Evolutionary conservation across 2,113 vertebrate species (phyloP).

Genomic region (Saccopteryx bilineata): DNA sequence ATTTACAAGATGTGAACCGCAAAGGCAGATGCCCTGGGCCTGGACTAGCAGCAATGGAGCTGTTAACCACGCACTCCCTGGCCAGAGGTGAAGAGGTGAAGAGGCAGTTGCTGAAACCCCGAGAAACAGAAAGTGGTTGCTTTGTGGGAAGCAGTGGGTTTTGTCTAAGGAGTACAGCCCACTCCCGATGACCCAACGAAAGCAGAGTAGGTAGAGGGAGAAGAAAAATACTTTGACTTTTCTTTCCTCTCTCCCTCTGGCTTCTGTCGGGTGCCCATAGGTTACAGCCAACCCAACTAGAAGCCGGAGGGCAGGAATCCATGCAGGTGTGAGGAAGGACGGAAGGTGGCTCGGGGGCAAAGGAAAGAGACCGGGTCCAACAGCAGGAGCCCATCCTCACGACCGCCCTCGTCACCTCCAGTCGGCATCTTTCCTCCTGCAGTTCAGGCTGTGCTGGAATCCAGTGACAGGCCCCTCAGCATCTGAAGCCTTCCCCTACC

Average conservation of each 20-base stretch:
- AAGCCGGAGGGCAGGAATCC: not conserved
- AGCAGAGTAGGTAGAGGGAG: not conserved
- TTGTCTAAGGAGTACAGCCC: not conserved
- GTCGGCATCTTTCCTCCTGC: not conserved
- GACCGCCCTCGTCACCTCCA: not conserved
- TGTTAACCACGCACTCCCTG: not conserved
- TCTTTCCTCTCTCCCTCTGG: not conserved
- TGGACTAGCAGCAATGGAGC: too few species aligned
- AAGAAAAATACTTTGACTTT: not conserved
- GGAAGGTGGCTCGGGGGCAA: not conserved
- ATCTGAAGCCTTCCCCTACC: not conserved
- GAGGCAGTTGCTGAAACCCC: not conserved
- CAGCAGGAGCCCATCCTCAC: not conserved
- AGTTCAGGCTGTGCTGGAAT: not conserved
- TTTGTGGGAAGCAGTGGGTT: not conserved
- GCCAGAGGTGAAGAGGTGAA: not conserved
- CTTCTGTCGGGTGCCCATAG: not conserved
- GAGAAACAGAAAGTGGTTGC: rapidly evolving
- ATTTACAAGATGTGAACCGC: not conserved
- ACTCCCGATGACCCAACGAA: too few species aligned
- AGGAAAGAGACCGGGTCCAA: not conserved
- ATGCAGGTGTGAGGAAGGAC: not conserved
- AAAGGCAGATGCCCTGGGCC: too few species aligned
- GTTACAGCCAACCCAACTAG: not conserved
- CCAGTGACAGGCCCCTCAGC: not conserved